A percentile compares a stretch with the other conserved stretches of the same genome.
Conservation (phyloP, 2,113 vertebrate species). For the Campylorhamphus procurvoides region DNA sequence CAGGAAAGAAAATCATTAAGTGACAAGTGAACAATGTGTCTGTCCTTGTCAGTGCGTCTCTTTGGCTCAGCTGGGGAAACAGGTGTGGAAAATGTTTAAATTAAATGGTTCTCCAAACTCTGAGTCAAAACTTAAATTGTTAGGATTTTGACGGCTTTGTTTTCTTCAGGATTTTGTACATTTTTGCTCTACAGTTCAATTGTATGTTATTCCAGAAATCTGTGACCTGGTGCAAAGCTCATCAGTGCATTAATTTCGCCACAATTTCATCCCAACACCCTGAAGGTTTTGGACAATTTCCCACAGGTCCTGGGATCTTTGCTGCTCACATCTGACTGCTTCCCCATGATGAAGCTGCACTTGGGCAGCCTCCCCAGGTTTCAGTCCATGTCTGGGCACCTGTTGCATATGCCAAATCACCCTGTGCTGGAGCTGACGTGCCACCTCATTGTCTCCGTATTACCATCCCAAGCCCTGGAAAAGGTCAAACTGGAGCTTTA, state of each 20-base stretch:
- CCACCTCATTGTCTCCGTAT: not conserved
- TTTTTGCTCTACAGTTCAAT: not conserved
- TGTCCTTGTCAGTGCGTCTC: not conserved
- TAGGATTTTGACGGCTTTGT: not conserved
- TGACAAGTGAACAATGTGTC: not conserved
- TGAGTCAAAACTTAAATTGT: not conserved
- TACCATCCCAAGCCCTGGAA: not conserved
- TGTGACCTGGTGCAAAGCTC: not conserved
- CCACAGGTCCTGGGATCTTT: not conserved
- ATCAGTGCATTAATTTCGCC: not conserved
- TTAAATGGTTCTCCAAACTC: not conserved
- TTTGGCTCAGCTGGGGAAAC: slow-evolving; percentile 4
- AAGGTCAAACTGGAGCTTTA: not conserved
- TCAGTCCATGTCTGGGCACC: accelerated
- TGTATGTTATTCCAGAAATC: not conserved
- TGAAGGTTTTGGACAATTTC: not conserved
- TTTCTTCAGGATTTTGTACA: not conserved
- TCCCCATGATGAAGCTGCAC: not conserved
- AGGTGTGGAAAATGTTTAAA: not conserved
- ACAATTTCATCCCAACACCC: not conserved
- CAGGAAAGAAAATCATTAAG: slow-evolving; percentile 30
- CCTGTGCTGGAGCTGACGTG: not conserved
- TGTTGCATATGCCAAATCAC: accelerated
- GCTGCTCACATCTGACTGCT: not conserved
- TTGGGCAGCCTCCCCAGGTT: not conserved